phyloP scores from a whole-genome alignment of 2,888 invertebrate species.

The Stegophylla sp. region DNA sequence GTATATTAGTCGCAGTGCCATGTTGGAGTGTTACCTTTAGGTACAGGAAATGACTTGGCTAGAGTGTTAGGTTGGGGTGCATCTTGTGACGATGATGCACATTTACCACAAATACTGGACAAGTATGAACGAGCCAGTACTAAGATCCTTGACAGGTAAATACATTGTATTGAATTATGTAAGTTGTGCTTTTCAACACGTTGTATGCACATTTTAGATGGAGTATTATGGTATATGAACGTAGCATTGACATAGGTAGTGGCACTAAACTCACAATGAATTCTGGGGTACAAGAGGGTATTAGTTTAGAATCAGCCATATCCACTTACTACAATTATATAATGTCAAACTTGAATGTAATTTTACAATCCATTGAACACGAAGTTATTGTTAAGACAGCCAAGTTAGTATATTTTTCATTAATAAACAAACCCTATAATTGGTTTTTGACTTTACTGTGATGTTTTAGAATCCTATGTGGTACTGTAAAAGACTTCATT shows the following conservation, averaged over 20 bases:
- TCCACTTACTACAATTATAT: conserved; percentile 80
- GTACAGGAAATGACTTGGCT: conserved; percentile 95
- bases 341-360: conserved; percentile 81
- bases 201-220: conserved; percentile 69
- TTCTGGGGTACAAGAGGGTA: conserved; percentile 55
- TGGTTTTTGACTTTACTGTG: background rate
- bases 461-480: conserved; percentile 71
- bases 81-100: conserved; percentile 93
- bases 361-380: conserved; percentile 82
- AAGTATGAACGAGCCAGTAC: conserved; percentile 96
- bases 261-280: conserved; percentile 60
- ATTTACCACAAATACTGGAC: conserved; percentile 88
- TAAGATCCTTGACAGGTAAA: conserved; percentile 91
- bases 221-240: conserved; percentile 94
- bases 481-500: conserved; percentile 80
- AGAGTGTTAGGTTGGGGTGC: conserved; percentile 96
- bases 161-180: background rate
- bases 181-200: conserved; percentile 11
- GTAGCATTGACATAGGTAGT: conserved; percentile 71
- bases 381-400: conserved; percentile 76
- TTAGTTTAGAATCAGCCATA: conserved; percentile 65
- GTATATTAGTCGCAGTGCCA: conserved; percentile 82
- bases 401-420: conserved; percentile 67
- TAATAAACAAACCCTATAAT: background rate
- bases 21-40: conserved; percentile 91